These are phyloP conservation scores for Cosmopolites sordidus DNA, from an alignment of 2,888 invertebrate genomes.

Conservation along the genomic window DNA sequence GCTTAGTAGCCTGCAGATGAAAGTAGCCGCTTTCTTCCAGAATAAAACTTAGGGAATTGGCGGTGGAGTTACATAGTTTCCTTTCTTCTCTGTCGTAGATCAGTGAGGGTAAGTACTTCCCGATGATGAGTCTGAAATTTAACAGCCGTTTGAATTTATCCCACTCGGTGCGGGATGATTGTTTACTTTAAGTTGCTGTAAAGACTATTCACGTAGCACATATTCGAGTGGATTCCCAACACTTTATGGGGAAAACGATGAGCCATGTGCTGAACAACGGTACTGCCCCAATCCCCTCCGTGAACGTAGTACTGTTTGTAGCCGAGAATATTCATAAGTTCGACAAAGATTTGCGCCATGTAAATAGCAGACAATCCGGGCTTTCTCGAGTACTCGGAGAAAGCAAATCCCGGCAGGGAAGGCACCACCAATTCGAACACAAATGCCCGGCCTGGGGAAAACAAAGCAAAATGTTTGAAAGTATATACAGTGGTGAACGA, in stretches of 20 bases:
- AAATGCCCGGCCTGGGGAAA: slow-evolving; percentile 40
- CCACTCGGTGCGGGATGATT: not conserved
- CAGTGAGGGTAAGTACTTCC: slow-evolving; percentile 55
- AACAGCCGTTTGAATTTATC: not conserved
- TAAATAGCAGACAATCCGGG: slow-evolving; percentile 58
- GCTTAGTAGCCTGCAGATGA: slow-evolving; percentile 83
- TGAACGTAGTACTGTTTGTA: slow-evolving; percentile 65
- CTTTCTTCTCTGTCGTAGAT: slow-evolving; percentile 54
- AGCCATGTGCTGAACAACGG: slow-evolving; percentile 59
- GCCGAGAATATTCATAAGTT: slow-evolving; percentile 67
- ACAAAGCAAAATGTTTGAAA: no score
- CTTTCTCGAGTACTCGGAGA: slow-evolving; percentile 50
- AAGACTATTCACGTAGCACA: slow-evolving; percentile 3
- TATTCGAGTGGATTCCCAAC: slow-evolving; percentile 42
- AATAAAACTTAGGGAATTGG: slow-evolving; percentile 42
- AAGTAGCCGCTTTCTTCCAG: slow-evolving; percentile 59
- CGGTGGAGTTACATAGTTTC: slow-evolving; percentile 54
- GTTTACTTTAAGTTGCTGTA: not conserved
- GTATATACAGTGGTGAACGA: no score
- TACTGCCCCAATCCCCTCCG: slow-evolving; percentile 80
- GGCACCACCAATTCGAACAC: slow-evolving; percentile 61
- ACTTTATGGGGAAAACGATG: slow-evolving; percentile 59
- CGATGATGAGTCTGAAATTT: slow-evolving; percentile 44
- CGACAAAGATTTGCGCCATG: slow-evolving; percentile 58
- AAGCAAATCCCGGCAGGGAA: slow-evolving; percentile 53